phyloP scores from a whole-genome alignment of 37 sponge, comb jelly and placozoan species.

The Crambe crambe region DNA sequence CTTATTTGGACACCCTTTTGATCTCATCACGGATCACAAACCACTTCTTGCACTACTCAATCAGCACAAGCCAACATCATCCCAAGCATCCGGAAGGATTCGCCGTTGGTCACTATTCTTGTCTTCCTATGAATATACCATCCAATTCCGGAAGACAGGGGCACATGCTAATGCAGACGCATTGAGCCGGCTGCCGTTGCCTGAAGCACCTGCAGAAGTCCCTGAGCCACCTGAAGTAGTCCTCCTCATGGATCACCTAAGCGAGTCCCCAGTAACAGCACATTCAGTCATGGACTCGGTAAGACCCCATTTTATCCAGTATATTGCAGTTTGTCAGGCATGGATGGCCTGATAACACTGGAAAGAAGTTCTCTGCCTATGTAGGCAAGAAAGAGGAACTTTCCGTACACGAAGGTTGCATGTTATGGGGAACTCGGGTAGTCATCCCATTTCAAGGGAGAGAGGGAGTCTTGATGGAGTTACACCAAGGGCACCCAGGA shows the following conservation, averaged over 20 bases:
- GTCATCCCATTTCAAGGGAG: not conserved
- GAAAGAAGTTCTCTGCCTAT: not conserved
- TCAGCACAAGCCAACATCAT: slow-evolving; percentile 12
- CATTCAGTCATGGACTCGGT: slow-evolving; percentile 11
- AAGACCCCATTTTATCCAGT: slow-evolving; percentile 14
- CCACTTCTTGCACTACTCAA: slow-evolving; percentile 16
- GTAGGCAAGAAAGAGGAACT: not conserved
- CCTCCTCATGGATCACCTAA: slow-evolving; percentile 4
- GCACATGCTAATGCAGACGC: slow-evolving; percentile 29
- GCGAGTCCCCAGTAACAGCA: slow-evolving; percentile 13
- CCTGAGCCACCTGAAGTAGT: slow-evolving; percentile 10
- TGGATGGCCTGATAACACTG: too few species aligned
- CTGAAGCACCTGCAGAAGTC: not conserved
- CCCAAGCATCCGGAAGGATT: slow-evolving; percentile 26
- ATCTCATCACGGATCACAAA: too few species aligned
- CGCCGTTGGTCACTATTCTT: slow-evolving; percentile 15
- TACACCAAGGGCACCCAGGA: not conserved
- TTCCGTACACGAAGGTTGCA: not conserved
- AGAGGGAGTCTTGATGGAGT: not conserved
- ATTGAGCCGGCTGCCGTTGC: slow-evolving; percentile 17
- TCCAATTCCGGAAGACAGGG: not conserved
- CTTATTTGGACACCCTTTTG: too few species aligned
- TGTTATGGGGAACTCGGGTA: slow-evolving; percentile 4
- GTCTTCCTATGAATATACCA: slow-evolving; percentile 20
- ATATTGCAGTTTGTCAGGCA: too few species aligned